Evolutionary conservation across 2,113 vertebrate genomes (phyloP).

Genomic region (Melanostigma gelatinosum): DNA sequence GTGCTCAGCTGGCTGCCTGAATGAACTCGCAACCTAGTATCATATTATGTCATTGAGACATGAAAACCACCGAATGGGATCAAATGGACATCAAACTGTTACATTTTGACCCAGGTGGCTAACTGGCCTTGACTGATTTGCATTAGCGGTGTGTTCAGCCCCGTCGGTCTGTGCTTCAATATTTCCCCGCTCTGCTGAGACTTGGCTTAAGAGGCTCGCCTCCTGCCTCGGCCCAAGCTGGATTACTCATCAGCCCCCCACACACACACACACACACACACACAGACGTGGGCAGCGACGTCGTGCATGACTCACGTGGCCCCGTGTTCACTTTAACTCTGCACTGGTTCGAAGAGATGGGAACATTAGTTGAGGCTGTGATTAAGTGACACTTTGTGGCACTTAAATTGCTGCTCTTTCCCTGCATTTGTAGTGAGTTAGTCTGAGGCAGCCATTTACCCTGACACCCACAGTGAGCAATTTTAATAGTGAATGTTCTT

Average conservation of each 20-base stretch:
- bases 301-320: slow-evolving; percentile 61
- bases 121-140: slow-evolving; percentile 11
- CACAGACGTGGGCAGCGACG: slow-evolving; percentile 52
- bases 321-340: slow-evolving; percentile 41
- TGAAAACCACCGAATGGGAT: slow-evolving; percentile 11
- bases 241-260: slow-evolving; percentile 64
- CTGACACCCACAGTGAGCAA: not conserved
- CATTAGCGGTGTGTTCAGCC: slow-evolving; percentile 34
- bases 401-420: not conserved
- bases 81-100: not conserved
- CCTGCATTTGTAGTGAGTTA: not conserved
- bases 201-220: slow-evolving; percentile 45
- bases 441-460: not conserved
- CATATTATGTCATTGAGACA: slow-evolving; percentile 11
- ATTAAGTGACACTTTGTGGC: not conserved
- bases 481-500: not conserved
- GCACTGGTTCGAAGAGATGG: slow-evolving; percentile 2
- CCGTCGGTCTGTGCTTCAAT: slow-evolving; percentile 32
- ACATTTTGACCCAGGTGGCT: not conserved
- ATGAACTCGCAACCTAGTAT: not conserved
- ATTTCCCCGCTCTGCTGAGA: slow-evolving; percentile 30
- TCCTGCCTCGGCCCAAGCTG: slow-evolving; percentile 54
- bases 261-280: not conserved
- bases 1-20: slow-evolving; percentile 13
- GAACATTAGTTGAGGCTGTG: not conserved